A percentile compares a stretch with the other conserved stretches of the same genome.
Evolutionary conservation across 1,140 invertebrate species (phyloP).

Genomic region (Bombus soroeensis): DNA sequence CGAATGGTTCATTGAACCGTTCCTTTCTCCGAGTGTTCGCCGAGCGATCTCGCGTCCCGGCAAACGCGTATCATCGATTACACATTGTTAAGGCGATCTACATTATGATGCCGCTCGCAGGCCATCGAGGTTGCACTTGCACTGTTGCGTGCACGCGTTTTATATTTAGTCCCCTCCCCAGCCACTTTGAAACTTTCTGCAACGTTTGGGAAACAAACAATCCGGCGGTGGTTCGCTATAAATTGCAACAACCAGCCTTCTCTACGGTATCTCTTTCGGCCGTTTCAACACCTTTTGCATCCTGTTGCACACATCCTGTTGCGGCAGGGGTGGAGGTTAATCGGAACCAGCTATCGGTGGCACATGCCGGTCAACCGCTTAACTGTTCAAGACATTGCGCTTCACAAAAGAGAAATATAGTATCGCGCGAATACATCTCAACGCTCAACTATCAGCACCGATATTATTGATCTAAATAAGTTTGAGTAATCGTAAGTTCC

Average conservation of each 20-base stretch:
- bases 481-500: too few relatives aligned
- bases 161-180: slow-evolving; percentile 22
- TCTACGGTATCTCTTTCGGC: not conserved
- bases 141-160: slow-evolving; percentile 13
- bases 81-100: slow-evolving; percentile 39
- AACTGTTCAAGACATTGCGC: not conserved
- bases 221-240: not conserved
- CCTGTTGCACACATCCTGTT: slow-evolving; percentile 6
- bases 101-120: not conserved
- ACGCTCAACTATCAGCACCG: not conserved
- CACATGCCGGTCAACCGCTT: slow-evolving; percentile 2
- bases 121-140: slow-evolving; percentile 5
- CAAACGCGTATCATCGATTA: slow-evolving; percentile 34
- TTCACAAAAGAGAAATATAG: not conserved
- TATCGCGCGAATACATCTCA: not conserved
- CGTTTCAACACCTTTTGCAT: not conserved
- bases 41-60: slow-evolving; percentile 1
- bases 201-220: slow-evolving; percentile 24
- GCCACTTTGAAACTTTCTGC: not conserved
- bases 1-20: slow-evolving; percentile 39
- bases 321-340: slow-evolving; percentile 11
- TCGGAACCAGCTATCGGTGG: slow-evolving; percentile 29
- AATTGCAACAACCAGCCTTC: not conserved
- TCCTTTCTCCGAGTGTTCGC: slow-evolving; percentile 20
- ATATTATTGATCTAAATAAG: not conserved